Base-by-base conservation (phyloP, 2,113 vertebrate species). In the Oryzias woworae region DNA sequence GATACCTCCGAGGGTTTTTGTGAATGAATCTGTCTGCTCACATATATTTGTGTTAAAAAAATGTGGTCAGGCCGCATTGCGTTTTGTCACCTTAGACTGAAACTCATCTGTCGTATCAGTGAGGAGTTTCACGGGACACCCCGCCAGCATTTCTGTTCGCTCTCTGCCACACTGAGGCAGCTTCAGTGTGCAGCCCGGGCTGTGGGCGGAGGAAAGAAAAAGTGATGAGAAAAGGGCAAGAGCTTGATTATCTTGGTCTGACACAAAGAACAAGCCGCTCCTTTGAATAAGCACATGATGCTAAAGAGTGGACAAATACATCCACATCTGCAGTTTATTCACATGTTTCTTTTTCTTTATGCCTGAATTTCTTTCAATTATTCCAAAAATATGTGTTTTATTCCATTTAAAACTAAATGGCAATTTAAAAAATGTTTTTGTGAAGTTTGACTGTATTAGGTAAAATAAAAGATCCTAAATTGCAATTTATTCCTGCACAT, bases 1-100 rank as follows among this genome's bases (percentile, higher is more conserved):
- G 26, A 58, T 52, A 58, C 62, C 56, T 68, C 23, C 14, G 43
- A 63, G 43, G 26, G 17, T 31, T 14, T 50, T 5, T 14, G 8
- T 13, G 12, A 3, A 31, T 55, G 15, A 46, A 41, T 44, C 58
- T 62, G 22, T 55, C 57, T 26, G 46, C 73, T 14, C 57, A 57
- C 68, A 5, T 1, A 17, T 31, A 7, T 43, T 3, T 18, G 14
- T n/a, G 41, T 60, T 52, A 28, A 31, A 80, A 77, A 87, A 81
- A 83, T 89, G 81, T 73, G 48, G 72, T 69, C 3, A 0, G 55
- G 44, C 78, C 59, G 69, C 79, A 84, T 84, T 81, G 79, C 47
- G 4, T 3, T 20, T 50, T 67, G 50, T 84, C 58, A 64, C 58
- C 65, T 20, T 69, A 20, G 13, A 42, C 6, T 0, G 64, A 81